Evolutionary conservation across 2,888 invertebrate species (phyloP).

Genomic region (Andrena haemorrhoa): DNA sequence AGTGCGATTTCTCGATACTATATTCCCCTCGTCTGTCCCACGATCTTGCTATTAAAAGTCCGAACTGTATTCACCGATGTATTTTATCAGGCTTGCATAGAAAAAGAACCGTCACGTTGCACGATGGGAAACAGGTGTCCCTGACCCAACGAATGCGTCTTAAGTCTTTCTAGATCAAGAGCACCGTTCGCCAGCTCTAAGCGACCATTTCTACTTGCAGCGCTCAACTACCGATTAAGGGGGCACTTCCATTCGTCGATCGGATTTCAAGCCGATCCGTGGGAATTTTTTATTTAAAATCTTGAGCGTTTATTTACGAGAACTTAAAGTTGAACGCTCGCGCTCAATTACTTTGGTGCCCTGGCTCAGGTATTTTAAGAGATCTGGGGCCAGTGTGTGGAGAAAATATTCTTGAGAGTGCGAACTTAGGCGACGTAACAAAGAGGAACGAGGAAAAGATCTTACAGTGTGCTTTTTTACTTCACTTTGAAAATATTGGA

Average conservation of each 20-base stretch:
- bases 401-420: too few species aligned
- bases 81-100: not conserved
- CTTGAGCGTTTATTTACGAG: too few species aligned
- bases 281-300: too few species aligned
- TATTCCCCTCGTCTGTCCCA: constrained; percentile 20
- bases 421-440: too few species aligned
- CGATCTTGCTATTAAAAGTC: constrained; percentile 34
- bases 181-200: constrained; percentile 7
- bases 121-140: constrained; percentile 12
- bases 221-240: constrained; percentile 1
- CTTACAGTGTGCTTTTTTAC: too few species aligned
- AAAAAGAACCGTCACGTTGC: not conserved
- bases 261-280: not conserved
- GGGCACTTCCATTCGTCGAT: not conserved
- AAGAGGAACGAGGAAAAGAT: too few species aligned
- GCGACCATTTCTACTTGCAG: not conserved
- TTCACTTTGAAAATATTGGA: too few species aligned
- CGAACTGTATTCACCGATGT: constrained; percentile 8
- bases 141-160: constrained; percentile 38
- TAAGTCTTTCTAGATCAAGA: constrained; percentile 26
- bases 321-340: too few species aligned
- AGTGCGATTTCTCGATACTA: constrained; percentile 26
- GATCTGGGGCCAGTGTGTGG: too few species aligned
- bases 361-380: too few species aligned
- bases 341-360: too few species aligned